Base-by-base conservation (phyloP, 2,888 invertebrate species). In the Papilio demoleus region DNA sequence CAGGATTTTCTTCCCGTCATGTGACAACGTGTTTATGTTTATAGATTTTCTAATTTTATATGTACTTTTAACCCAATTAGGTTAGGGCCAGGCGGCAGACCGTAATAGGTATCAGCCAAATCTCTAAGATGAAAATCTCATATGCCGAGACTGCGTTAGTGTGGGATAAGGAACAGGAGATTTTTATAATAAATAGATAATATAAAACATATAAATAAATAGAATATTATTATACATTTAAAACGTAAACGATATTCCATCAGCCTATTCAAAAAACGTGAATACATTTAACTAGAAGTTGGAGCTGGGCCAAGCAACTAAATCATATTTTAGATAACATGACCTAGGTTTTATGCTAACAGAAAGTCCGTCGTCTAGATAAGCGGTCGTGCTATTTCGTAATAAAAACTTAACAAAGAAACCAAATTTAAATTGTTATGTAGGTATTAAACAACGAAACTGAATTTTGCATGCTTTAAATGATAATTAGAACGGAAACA, bases 301-400 rank as follows among this genome's bases (percentile, higher is more conserved):
- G 68, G 68, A 36, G 6, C 19, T 47, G n/a, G 9, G 68, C 68
- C 68, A 68, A 64, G 64, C 47, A 36, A 63, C 47, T 67, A 63
- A 68, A 68, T 68, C 58, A 67, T 63, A 68, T 68, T 68, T 53
- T 22, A 68, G 67, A 68, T 65, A 56, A 70, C 31, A 66, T 45
- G 60, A 45, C 38, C 62, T 70, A 62, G 65, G 61, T 66, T 62
- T 70, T 66, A 45, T 60, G 65, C 56, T 47, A 47, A 64, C 45
- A 58, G 42, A 65, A 62, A 62, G 60, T 67, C 64, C 63, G 38
- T 14, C 63, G 38, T 14, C 31, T 24, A 40, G 60, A 65, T 65
- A 60, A 56, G 59, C 40, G 19, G 4, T 12, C 40, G 22, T 61
- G 17, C 27, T 53, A 67, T 61, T 61, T 53, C 31, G 42, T 50